Percentiles rank a stretch among this genome's conserved stretches.
Evolutionary conservation across 2,888 invertebrate species (phyloP).

Genomic region (Tipula confusa): DNA sequence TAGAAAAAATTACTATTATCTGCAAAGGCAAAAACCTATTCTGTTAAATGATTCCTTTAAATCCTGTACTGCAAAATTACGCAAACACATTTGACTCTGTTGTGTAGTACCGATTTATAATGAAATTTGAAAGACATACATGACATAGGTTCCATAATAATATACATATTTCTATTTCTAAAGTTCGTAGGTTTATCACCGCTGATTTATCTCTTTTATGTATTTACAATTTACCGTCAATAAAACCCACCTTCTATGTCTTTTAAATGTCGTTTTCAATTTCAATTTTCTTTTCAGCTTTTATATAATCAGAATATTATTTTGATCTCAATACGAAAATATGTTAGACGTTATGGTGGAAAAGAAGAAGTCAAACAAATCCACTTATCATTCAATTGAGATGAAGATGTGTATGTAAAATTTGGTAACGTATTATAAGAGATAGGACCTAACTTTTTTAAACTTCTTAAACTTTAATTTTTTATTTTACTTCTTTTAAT

Average conservation of each 20-base stretch:
- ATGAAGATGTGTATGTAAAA: neutral
- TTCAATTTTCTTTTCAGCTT: neutral
- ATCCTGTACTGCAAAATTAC: too few species aligned
- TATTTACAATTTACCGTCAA: neutral
- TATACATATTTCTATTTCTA: too few species aligned
- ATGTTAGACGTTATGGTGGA: neutral
- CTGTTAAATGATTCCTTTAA: too few species aligned
- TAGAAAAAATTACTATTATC: too few species aligned
- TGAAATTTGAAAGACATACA: too few species aligned
- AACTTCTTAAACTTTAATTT: neutral
- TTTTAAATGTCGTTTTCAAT: constrained; percentile 13
- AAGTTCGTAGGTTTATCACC: neutral
- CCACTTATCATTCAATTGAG: neutral
- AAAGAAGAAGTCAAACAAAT: neutral
- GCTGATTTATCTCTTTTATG: neutral
- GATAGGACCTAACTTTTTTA: too few species aligned
- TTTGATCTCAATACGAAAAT: neutral
- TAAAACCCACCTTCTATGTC: neutral
- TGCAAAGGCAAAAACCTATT: too few species aligned
- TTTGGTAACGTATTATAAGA: too few species aligned
- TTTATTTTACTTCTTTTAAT: neutral
- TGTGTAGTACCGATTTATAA: too few species aligned
- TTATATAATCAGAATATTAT: neutral
- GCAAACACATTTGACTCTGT: too few species aligned
- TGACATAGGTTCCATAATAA: too few species aligned